These are phyloP conservation scores for Lepidurus apus DNA, from an alignment of 1,140 invertebrate species.

Conservation along the genomic window DNA sequence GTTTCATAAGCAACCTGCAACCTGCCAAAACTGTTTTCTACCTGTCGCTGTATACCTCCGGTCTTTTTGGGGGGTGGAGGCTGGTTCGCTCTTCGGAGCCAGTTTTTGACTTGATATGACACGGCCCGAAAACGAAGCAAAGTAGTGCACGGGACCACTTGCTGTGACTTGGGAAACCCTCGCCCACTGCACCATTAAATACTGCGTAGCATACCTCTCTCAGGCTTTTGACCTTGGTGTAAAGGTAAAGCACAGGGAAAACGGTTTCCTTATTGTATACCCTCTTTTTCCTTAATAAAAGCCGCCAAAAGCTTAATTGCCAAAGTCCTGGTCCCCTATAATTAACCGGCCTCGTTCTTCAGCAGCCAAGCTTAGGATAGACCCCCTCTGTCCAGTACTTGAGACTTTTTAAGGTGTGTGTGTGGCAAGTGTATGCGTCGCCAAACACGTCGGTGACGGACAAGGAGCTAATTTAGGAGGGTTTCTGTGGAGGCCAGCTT, in stretches of 20 bases:
- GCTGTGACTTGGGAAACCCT: neutral
- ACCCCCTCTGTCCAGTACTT: neutral
- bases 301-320: neutral
- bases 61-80: too few species aligned
- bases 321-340: neutral
- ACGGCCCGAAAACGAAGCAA: too few species aligned
- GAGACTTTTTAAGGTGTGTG: neutral
- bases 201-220: neutral
- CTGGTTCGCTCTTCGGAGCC: too few species aligned
- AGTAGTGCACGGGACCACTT: neutral
- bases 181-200: neutral
- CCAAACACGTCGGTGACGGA: too few species aligned
- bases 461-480: too few species aligned
- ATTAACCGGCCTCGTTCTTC: neutral
- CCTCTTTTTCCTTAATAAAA: neutral
- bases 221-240: neutral
- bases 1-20: neutral
- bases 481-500: too few species aligned
- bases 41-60: too few species aligned
- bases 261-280: neutral
- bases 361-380: neutral
- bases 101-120: too few species aligned
- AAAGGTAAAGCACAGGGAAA: neutral
- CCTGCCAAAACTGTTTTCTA: too few species aligned
- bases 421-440: too few species aligned